Conservation (phyloP, 1,140 invertebrate genomes). For the Telenomus remus region DNA sequence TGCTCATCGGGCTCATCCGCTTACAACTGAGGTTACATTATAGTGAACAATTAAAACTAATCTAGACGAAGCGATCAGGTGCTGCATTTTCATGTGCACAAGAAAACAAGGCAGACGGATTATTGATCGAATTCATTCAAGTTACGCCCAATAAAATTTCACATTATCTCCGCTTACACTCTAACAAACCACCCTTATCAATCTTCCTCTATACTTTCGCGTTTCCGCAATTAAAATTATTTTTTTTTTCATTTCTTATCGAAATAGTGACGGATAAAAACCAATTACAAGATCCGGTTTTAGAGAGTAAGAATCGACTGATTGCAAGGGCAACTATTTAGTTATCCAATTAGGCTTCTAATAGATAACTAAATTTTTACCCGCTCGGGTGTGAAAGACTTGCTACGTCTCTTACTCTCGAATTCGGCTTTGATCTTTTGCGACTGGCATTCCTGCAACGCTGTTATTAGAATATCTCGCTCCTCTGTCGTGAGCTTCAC, state of each 20-base stretch:
- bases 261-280: too few species aligned
- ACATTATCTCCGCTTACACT: too few species aligned
- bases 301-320: constrained; percentile 2
- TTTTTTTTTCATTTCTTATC: too few species aligned
- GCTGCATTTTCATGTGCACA: too few species aligned
- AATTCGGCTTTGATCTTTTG: constrained; percentile 82
- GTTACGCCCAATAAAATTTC: constrained; percentile 1
- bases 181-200: too few species aligned
- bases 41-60: constrained; percentile 55
- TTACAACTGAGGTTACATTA: constrained; percentile 52
- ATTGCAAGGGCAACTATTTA: neutral
- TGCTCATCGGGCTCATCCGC: constrained; percentile 48
- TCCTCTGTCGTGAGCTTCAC: constrained; percentile 81
- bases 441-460: constrained; percentile 83
- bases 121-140: constrained; percentile 6
- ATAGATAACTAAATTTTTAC: constrained; percentile 24
- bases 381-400: neutral
- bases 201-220: too few species aligned
- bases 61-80: constrained; percentile 31
- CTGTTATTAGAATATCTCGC: constrained; percentile 78
- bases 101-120: constrained; percentile 16
- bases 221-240: too few species aligned
- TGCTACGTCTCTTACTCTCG: constrained; percentile 78
- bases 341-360: neutral
- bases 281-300: too few species aligned